Percentiles rank a stretch among this genome's conserved stretches.
Evolutionary conservation across 2,113 vertebrate genomes (phyloP).

Genomic region (Rhagologus leucostigma): DNA sequence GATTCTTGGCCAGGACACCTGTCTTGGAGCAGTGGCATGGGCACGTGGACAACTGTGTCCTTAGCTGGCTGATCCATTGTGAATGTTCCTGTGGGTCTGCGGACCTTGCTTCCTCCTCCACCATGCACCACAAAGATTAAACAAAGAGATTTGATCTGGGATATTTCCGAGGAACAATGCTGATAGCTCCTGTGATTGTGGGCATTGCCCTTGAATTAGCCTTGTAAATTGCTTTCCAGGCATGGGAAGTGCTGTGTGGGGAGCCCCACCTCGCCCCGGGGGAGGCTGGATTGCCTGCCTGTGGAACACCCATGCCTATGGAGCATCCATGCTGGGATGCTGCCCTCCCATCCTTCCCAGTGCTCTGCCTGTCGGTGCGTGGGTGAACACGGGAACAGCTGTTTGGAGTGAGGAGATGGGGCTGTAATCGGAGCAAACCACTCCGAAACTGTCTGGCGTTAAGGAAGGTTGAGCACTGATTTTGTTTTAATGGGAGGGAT

Average conservation of each 20-base stretch:
- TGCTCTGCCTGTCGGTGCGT: accelerated
- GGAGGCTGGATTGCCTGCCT: neutral
- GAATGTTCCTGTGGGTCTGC: neutral
- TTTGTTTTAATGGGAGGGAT: neutral
- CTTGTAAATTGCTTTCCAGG: neutral
- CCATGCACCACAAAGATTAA: neutral
- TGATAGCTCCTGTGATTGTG: neutral
- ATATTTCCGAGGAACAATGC: neutral
- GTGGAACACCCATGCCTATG: accelerated
- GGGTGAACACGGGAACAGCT: neutral
- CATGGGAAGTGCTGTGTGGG: neutral
- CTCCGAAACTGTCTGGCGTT: neutral
- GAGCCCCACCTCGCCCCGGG: accelerated
- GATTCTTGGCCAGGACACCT: neutral
- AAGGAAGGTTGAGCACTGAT: neutral
- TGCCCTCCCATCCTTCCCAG: neutral
- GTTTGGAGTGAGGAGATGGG: neutral
- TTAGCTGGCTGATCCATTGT: neutral
- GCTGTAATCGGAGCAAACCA: neutral
- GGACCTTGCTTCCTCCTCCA: neutral
- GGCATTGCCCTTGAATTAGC: neutral
- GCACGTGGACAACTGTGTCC: neutral
- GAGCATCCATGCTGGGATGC: neutral
- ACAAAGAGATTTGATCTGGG: neutral
- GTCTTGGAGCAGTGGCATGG: neutral